Base-by-base conservation (phyloP, 2,797 vertebrate genomes). In the Huso huso region DNA sequence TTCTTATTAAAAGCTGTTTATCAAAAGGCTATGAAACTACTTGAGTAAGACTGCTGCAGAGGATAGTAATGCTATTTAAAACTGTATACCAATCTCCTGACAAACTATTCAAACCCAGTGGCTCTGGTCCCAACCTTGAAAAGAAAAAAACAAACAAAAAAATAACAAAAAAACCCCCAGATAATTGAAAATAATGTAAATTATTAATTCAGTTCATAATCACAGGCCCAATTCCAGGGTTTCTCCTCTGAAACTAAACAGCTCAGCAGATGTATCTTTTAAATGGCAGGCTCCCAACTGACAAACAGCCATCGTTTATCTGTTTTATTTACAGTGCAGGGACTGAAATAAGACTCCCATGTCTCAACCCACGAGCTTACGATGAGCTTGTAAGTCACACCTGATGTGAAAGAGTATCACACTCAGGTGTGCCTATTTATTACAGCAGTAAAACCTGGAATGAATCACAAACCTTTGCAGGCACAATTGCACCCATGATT, bases 321-420 rank as follows among this genome's bases (percentile, higher is more conserved):
- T 57, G 13, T 18, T 58, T 71, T 67, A 55, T 71, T 71, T 67
- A 71, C 69, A 71, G 15, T 37, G 64, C 61, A 10, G 23, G 50
- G 9, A 49, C 52, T 69, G 48, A 48, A 37, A 10, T 48, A 63
- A 10, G 55, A 49, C 50, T 11, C 15, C 49, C 51, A 63, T 59
- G 53, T 37, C 51, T 62, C 51, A 66, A 66, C 66, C 37, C 37
- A 37, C 5, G 37, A 37, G 37, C 37, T 62, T 64, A 59, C 18
- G 49, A 9, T 65, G 18, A n/a, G 10, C 9, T 69, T 69, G 59
- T 59, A 50, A 52, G 55, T 61, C 53, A 23, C 63, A 65, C 48
- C 51, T 9, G 15, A 11, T 6, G 18, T 63, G 55, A 58, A 66
- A 57, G 51, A 49, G 48, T 49, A 10, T 15, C 59, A 48, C 48